Base-by-base conservation (phyloP, 2,888 invertebrate species). In the Anoncus sp. region DNA sequence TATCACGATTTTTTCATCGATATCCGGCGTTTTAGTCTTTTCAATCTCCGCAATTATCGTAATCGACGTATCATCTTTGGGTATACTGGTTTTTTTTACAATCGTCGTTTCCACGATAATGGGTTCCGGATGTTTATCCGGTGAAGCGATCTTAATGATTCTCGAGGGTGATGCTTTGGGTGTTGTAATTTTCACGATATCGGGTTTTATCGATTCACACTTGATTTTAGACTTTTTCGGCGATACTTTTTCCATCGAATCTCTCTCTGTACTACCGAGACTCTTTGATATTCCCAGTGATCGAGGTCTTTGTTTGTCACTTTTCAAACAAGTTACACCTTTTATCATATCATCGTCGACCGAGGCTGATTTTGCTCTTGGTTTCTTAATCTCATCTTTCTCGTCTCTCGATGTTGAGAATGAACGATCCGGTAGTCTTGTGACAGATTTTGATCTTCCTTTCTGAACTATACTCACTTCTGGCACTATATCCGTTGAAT, bases 191-290 rank as follows among this genome's bases (percentile, higher is more conserved):
- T 77, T 74, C 1, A 57, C 38, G 4, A 51, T 70, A 14, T 77
- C 77, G 7, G 77, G 55, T 12, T 66, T 77, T 0, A 27, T 49
- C 18, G 71, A 63, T 84, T 94, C 94, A 45, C 94, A 92, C 86
- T 94, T 94, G 55, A 93, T 92, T 55, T 94, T 88, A 93, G 93
- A 77, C 6, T 87, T 85, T 73, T 91, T 91, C 4, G 89, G 90
- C 0, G 90, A 91, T 12, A 90, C 81, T 79, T 86, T 91, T 18
- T 91, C 91, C 18, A 82, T 12, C 3, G 89, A 87, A 53, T 91
- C 91, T 72, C 85, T 89, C 45, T 91, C 91, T 0, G 90, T 88
- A 47, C 89, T 90, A 9, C 90, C 87, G 22, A 90, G 83, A 69
- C 91, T 91, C 76, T 90, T 91, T 0, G 90, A 90, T 73, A 91